These are phyloP conservation scores for Neocrepidodera transversa DNA, from an alignment of 2,888 invertebrate genomes.

Conservation along the genomic window DNA sequence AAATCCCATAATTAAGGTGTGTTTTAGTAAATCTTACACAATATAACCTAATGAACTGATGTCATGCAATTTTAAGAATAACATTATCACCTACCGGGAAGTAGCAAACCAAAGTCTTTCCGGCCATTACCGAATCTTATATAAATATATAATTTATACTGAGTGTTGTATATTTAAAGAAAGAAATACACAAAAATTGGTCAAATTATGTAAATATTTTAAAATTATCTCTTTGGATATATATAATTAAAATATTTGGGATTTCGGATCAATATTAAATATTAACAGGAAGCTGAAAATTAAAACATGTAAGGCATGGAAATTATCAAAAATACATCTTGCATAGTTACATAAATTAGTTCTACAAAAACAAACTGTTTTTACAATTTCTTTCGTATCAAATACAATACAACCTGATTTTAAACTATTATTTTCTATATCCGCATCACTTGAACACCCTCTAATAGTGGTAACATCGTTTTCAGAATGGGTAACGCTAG, in stretches of 20 bases:
- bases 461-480: not conserved
- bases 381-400: not conserved
- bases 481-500: not conserved
- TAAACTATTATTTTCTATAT: conserved; percentile 6
- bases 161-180: too few relatives aligned
- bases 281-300: too few relatives aligned
- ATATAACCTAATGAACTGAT: not conserved
- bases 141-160: too few relatives aligned
- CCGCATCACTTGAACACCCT: conserved; percentile 11
- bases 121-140: not conserved
- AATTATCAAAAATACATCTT: too few relatives aligned
- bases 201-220: too few relatives aligned
- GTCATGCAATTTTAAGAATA: not conserved
- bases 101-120: not conserved
- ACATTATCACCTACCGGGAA: not conserved
- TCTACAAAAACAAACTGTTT: conserved; percentile 18
- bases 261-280: too few relatives aligned
- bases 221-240: too few relatives aligned
- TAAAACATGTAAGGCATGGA: too few relatives aligned
- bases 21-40: not conserved
- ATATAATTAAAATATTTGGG: too few relatives aligned
- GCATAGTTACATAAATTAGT: conserved; percentile 19
- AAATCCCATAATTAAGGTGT: not conserved
- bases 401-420: conserved; percentile 16
- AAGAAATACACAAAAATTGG: too few relatives aligned